phyloP scores from a whole-genome alignment of 2,113 vertebrate species.

The Camelus dromedarius region DNA sequence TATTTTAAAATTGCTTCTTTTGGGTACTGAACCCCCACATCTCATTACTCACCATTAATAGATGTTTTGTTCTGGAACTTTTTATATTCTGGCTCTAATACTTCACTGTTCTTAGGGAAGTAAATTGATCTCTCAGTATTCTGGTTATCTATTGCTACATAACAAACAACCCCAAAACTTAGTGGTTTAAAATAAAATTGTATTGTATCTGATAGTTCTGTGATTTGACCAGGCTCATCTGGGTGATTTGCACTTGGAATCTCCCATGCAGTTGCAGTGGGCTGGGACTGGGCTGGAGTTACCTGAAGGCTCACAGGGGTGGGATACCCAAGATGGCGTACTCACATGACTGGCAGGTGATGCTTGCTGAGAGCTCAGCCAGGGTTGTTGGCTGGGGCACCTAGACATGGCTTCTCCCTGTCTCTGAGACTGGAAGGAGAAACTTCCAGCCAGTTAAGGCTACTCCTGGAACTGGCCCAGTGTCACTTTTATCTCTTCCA shows the following conservation, averaged over 20 bases:
- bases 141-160: background rate
- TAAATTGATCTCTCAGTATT: background rate
- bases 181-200: background rate
- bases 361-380: background rate
- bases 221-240: background rate
- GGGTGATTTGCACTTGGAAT: background rate
- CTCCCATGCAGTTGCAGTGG: background rate
- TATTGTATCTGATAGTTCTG: background rate
- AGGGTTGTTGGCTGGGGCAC: background rate
- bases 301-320: background rate
- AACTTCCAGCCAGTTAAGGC: background rate
- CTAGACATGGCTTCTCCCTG: background rate
- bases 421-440: slow-evolving; percentile 15
- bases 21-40: background rate
- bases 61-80: slow-evolving; percentile 17
- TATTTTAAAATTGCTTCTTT: slow-evolving; percentile 45
- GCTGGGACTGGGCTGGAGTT: background rate
- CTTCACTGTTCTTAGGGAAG: slow-evolving; percentile 4
- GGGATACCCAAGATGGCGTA: background rate
- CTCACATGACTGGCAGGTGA: background rate
- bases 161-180: background rate
- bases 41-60: background rate
- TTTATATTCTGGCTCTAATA: background rate
- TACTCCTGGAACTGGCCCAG: background rate
- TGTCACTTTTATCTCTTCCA: background rate